These are phyloP conservation scores for Pantelozetes paolii DNA, from an alignment of 2,888 invertebrate species.

Conservation along the genomic window DNA sequence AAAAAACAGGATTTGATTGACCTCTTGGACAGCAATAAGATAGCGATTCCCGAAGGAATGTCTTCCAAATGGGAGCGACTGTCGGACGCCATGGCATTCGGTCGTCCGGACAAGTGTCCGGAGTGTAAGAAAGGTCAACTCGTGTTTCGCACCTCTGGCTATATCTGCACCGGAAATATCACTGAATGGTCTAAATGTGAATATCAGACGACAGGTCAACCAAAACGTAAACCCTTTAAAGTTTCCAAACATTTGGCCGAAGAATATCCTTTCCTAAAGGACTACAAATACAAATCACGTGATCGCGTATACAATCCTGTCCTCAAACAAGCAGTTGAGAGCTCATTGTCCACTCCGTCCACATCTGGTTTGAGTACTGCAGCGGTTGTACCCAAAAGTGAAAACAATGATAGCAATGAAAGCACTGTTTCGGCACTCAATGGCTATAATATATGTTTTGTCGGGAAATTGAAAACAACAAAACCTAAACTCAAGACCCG, in stretches of 20 bases:
- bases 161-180: constrained; percentile 75
- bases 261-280: constrained; percentile 57
- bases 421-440: background rate
- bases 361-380: background rate
- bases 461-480: constrained; percentile 55
- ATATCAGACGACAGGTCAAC: constrained; percentile 63
- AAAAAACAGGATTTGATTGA: constrained; percentile 61
- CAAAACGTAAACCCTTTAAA: constrained; percentile 65
- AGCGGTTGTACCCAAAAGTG: background rate
- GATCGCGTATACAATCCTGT: background rate
- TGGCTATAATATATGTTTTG: constrained; percentile 63
- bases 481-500: constrained; percentile 62
- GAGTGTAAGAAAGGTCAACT: constrained; percentile 69
- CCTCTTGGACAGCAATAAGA: constrained; percentile 66
- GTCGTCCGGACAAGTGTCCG: constrained; percentile 69
- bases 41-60: constrained; percentile 56
- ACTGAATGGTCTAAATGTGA: constrained; percentile 88
- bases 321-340: constrained; percentile 36
- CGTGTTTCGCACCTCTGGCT: constrained; percentile 60
- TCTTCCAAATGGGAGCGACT: constrained; percentile 21
- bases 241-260: constrained; percentile 64
- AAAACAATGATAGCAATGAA: constrained; percentile 2
- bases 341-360: background rate
- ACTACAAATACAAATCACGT: constrained; percentile 32
- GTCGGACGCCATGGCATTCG: constrained; percentile 83